Evolutionary conservation across 1,140 invertebrate species (phyloP).

Genomic region (Diorhabda carinulata): DNA sequence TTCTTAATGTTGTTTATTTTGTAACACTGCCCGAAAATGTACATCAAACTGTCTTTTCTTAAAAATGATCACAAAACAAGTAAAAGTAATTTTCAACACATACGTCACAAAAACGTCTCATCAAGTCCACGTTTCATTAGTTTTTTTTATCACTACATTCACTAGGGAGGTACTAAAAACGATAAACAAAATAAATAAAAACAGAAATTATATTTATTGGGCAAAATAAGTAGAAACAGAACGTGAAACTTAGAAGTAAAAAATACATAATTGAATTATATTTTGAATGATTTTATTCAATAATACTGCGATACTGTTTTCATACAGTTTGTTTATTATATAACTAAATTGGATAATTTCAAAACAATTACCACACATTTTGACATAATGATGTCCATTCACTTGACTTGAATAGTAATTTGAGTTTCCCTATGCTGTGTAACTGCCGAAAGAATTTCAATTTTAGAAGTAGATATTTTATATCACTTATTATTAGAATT

Average conservation of each 20-base stretch:
- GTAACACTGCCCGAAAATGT: conserved; percentile 23
- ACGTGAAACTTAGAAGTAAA: neutral
- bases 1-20: conserved; percentile 28
- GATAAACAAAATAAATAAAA: conserved; percentile 18
- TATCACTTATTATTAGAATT: too few relatives aligned
- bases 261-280: too few relatives aligned
- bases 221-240: neutral
- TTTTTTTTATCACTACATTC: neutral
- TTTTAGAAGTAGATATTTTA: too few relatives aligned
- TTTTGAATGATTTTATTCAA: too few relatives aligned
- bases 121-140: neutral
- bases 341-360: too few relatives aligned
- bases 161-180: conserved; percentile 12
- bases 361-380: too few relatives aligned
- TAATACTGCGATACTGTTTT: too few relatives aligned
- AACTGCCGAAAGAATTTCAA: too few relatives aligned
- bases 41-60: conserved; percentile 18
- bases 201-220: conserved; percentile 4
- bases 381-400: too few relatives aligned
- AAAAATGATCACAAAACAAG: conserved; percentile 24
- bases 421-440: too few relatives aligned
- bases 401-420: too few relatives aligned
- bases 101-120: conserved; percentile 3
- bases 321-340: too few relatives aligned
- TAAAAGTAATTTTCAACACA: neutral